Percentiles rank a stretch among this genome's conserved stretches.
phyloP scores from a whole-genome alignment of 2,113 vertebrate genomes.

The Rhipidura dahli region DNA sequence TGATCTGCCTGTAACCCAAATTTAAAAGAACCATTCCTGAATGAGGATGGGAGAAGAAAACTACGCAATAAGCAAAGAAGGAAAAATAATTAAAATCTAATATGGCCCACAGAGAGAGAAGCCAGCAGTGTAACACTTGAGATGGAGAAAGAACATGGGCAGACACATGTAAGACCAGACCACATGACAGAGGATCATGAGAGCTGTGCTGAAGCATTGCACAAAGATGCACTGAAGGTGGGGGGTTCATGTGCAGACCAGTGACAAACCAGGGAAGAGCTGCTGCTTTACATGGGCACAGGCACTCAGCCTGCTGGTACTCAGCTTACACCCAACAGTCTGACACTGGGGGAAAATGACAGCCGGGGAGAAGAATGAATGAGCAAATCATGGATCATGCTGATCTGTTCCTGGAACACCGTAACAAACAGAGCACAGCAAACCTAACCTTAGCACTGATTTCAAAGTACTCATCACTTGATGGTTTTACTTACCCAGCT shows the following conservation, averaged over 20 bases:
- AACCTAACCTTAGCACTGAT: not conserved
- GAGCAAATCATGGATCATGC: not conserved
- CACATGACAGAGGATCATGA: fast-evolving
- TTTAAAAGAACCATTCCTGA: not conserved
- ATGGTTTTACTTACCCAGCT: slow-evolving; percentile 75
- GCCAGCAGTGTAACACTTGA: not conserved
- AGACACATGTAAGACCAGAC: not conserved
- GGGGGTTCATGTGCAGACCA: not conserved
- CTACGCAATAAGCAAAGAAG: not conserved
- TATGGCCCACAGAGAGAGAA: not conserved
- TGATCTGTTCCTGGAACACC: not conserved
- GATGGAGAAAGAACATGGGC: not conserved
- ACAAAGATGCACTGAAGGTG: not conserved
- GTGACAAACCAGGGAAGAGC: not conserved
- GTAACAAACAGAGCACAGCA: not conserved
- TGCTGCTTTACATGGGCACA: not conserved
- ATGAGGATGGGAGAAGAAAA: not conserved
- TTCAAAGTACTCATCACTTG: not conserved
- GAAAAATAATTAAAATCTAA: not conserved
- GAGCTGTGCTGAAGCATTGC: not conserved
- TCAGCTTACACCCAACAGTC: not conserved
- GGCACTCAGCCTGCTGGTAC: not conserved
- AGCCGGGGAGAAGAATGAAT: not conserved
- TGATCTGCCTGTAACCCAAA: not conserved
- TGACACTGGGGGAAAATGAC: not conserved